Conservation (phyloP, 2,113 vertebrate genomes). For the Numida meleagris region DNA sequence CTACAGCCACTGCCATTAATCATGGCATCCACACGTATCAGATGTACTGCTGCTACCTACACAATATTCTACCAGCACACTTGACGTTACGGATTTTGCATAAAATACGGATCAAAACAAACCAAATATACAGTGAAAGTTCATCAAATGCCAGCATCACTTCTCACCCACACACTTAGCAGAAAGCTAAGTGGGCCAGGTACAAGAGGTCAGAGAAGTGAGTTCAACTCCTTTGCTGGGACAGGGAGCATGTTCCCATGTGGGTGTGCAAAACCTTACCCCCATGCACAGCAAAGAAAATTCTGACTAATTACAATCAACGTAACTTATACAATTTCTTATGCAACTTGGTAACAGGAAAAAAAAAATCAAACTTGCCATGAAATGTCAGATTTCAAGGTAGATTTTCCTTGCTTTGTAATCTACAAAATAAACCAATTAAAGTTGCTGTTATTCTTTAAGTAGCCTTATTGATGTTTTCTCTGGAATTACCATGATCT, state of each 20-base stretch:
- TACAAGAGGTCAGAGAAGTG: background rate
- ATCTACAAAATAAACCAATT: background rate
- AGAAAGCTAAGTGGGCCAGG: constrained; percentile 8
- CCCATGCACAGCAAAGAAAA: background rate
- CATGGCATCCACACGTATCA: background rate
- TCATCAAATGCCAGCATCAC: background rate
- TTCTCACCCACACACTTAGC: background rate
- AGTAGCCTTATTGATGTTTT: constrained; percentile 7
- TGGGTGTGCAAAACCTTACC: background rate
- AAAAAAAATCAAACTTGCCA: background rate
- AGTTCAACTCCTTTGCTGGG: background rate
- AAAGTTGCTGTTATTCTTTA: background rate
- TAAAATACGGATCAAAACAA: background rate
- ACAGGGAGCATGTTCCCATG: background rate
- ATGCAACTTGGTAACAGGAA: background rate
- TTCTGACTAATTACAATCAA: background rate
- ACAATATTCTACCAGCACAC: background rate
- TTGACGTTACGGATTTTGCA: background rate
- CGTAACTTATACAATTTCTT: background rate
- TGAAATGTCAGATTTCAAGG: constrained; percentile 24
- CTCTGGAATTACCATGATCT: background rate
- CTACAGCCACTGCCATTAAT: constrained; percentile 29
- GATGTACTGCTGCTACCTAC: background rate
- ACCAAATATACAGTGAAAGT: background rate
- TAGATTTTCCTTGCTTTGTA: constrained; percentile 1